These are phyloP conservation scores for Cryptus viduatorius DNA, from an alignment of 2,888 invertebrate species.

Conservation along the genomic window DNA sequence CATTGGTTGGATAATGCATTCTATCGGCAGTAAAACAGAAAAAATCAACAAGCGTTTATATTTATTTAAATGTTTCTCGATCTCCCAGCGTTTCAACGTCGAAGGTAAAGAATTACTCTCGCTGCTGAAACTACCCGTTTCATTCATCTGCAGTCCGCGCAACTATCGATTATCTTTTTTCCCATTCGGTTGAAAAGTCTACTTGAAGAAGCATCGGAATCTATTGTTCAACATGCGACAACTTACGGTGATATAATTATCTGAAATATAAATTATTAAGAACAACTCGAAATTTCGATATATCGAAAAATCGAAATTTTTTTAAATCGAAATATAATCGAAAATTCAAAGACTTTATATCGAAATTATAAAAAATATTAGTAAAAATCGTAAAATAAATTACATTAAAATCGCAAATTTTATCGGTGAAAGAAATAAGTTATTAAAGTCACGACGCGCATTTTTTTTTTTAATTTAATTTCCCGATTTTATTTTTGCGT, in stretches of 20 bases:
- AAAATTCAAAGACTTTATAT: no score
- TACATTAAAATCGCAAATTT: no score
- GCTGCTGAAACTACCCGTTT: not conserved
- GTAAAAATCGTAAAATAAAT: no score
- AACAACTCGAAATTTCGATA: no score
- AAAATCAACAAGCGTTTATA: slow-evolving; percentile 5
- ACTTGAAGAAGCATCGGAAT: not conserved
- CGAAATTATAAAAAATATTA: no score
- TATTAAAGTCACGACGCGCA: no score
- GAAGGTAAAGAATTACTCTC: slow-evolving; percentile 8
- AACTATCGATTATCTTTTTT: slow-evolving; percentile 7
- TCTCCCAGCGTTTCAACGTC: not conserved
- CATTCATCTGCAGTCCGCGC: not conserved
- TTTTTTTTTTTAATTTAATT: no score
- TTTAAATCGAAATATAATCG: no score
- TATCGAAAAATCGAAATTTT: no score
- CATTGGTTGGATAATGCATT: not conserved
- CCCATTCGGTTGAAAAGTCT: slow-evolving; percentile 3
- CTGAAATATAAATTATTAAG: not conserved
- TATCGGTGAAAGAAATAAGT: no score
- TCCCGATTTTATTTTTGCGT: no score
- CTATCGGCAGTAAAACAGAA: not conserved
- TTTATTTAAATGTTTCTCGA: slow-evolving; percentile 13
- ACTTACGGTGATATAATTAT: not conserved
- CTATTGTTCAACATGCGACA: not conserved